Evolutionary conservation across 2,113 vertebrate genomes (phyloP).

Genomic region (Aythya baeri): DNA sequence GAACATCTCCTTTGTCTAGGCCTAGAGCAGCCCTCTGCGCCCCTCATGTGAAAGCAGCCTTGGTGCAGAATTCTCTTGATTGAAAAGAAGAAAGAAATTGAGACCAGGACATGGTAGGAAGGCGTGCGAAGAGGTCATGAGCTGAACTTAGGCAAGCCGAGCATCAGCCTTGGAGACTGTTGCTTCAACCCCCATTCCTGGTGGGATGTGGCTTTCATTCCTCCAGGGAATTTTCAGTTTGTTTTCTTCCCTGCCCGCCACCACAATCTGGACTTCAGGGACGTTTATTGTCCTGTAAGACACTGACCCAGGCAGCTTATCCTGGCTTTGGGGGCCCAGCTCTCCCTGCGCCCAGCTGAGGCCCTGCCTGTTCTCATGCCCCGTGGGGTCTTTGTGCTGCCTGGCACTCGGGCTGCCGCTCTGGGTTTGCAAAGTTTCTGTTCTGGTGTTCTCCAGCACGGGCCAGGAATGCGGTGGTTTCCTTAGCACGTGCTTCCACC

Average conservation of each 20-base stretch:
- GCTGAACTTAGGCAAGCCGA: neutral
- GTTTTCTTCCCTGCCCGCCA: neutral
- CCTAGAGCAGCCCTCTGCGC: neutral
- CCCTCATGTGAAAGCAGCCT: neutral
- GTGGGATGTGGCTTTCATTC: neutral
- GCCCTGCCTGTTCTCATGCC: neutral
- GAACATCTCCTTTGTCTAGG: neutral
- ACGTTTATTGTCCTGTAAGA: neutral
- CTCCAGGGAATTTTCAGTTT: neutral
- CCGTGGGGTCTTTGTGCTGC: accelerated
- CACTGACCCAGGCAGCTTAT: neutral
- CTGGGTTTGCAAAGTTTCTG: neutral
- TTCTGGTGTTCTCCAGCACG: neutral
- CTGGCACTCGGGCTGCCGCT: neutral
- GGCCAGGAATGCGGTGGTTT: neutral
- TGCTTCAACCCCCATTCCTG: neutral
- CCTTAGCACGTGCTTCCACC: neutral
- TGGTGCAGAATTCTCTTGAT: neutral
- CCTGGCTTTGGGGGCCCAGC: neutral
- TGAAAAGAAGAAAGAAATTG: neutral
- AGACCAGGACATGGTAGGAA: neutral
- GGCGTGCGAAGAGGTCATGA: neutral
- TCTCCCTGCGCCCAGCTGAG: neutral
- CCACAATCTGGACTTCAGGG: neutral
- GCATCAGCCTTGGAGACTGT: neutral